These are phyloP conservation scores for Cotesia congregata DNA, from an alignment of 2,888 invertebrate species.

Conservation along the genomic window DNA sequence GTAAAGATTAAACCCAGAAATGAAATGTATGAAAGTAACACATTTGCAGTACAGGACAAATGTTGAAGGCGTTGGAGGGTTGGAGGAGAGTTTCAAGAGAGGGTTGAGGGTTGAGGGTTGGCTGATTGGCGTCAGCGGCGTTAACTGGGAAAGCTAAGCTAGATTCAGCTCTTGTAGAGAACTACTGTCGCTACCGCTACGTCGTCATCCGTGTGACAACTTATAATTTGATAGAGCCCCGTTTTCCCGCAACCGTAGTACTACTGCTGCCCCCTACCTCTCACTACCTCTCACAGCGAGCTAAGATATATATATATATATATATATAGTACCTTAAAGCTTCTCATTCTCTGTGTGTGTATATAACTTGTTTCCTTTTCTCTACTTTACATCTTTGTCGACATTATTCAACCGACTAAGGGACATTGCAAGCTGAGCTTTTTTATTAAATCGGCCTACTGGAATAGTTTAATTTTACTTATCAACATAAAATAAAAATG, in stretches of 20 bases:
- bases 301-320: too few relatives aligned
- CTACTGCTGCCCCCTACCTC: background rate
- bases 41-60: constrained; percentile 2
- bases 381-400: background rate
- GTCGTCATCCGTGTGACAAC: constrained; percentile 64
- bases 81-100: background rate
- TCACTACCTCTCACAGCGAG: too few relatives aligned
- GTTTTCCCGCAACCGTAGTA: constrained; percentile 40
- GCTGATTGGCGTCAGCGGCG: constrained; percentile 59
- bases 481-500: too few relatives aligned
- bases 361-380: background rate
- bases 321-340: too few relatives aligned
- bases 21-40: constrained; percentile 11
- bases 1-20: background rate
- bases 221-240: constrained; percentile 64
- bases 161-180: constrained; percentile 46
- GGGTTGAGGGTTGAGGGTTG: constrained; percentile 37
- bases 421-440: too few relatives aligned
- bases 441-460: constrained; percentile 1
- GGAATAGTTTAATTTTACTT: constrained; percentile 28
- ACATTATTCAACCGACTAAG: too few relatives aligned
- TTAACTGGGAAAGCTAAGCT: constrained; percentile 61
- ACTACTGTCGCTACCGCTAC: constrained; percentile 46
- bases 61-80: constrained; percentile 19
- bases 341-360: background rate